A percentile compares a stretch with the other conserved stretches of the same genome.
Conservation (phyloP, 2,797 vertebrate genomes). For the Peromyscus melanophrys region DNA sequence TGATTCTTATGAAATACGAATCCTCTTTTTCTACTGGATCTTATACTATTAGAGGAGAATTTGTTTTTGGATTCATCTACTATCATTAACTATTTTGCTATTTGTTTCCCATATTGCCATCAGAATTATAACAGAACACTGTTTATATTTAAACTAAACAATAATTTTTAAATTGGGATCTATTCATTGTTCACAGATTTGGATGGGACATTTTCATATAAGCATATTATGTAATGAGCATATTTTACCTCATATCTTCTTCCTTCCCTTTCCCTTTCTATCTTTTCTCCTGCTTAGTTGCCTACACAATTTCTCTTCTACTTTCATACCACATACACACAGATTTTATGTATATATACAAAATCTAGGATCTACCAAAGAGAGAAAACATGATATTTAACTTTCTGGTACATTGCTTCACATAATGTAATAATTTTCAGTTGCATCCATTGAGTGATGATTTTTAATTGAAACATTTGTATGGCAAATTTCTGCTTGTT, state of each 20-base stretch:
- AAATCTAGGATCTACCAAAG: background rate
- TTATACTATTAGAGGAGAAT: background rate
- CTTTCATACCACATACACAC: background rate
- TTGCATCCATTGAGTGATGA: background rate
- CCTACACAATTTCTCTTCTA: background rate
- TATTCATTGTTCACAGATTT: background rate
- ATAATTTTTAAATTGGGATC: background rate
- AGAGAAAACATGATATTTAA: background rate
- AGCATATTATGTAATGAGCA: background rate
- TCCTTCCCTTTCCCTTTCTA: accelerated
- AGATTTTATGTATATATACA: background rate
- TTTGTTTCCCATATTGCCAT: background rate
- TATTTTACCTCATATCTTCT: too few relatives aligned
- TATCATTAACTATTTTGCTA: slow-evolving; percentile 20
- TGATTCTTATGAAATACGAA: background rate
- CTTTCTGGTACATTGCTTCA: background rate
- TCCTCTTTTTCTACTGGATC: background rate
- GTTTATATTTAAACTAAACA: background rate
- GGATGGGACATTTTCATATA: background rate
- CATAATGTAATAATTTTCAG: background rate
- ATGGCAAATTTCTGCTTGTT: background rate
- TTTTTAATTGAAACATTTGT: background rate
- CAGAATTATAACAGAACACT: background rate
- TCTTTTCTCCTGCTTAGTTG: background rate
- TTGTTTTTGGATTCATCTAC: background rate